These are phyloP conservation scores for Sesia apiformis DNA, from an alignment of 2,888 invertebrate species.

Conservation along the genomic window DNA sequence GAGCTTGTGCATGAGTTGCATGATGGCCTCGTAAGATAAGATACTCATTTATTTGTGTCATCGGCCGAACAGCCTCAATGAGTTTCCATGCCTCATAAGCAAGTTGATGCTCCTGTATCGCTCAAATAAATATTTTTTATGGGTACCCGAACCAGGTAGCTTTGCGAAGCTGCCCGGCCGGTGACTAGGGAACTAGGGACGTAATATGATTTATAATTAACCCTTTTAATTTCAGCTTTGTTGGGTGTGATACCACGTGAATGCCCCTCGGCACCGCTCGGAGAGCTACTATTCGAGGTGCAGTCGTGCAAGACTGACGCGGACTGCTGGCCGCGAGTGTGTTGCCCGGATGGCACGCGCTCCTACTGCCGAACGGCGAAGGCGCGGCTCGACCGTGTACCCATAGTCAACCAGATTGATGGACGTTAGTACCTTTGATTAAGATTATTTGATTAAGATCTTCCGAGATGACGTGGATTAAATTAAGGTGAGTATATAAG, in stretches of 20 bases:
- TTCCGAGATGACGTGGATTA: no score
- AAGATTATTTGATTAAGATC: no score
- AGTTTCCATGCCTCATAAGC: no score
- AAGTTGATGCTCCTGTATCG: no score
- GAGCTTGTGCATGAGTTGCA: neutral
- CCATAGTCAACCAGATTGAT: conserved; percentile 76
- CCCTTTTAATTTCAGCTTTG: conserved; percentile 61
- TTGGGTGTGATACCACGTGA: conserved; percentile 81
- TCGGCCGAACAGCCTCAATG: no score
- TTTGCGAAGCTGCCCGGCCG: no score
- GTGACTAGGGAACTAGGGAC: no score
- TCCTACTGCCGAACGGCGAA: conserved; percentile 83
- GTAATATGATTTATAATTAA: neutral
- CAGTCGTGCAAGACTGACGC: conserved; percentile 79
- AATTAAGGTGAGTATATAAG: no score
- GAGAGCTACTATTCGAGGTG: conserved; percentile 81
- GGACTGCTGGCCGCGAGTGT: conserved; percentile 84
- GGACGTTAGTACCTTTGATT: conserved; percentile 71
- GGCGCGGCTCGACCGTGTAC: conserved; percentile 78
- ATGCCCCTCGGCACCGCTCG: conserved; percentile 79
- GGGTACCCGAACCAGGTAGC: no score
- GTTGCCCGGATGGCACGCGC: conserved; percentile 81
- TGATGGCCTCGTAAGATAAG: neutral
- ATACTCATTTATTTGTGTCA: no score
- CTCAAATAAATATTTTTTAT: no score